Evolutionary conservation across 2,797 vertebrate species (phyloP).

Genomic region (Tenualosa ilisha): DNA sequence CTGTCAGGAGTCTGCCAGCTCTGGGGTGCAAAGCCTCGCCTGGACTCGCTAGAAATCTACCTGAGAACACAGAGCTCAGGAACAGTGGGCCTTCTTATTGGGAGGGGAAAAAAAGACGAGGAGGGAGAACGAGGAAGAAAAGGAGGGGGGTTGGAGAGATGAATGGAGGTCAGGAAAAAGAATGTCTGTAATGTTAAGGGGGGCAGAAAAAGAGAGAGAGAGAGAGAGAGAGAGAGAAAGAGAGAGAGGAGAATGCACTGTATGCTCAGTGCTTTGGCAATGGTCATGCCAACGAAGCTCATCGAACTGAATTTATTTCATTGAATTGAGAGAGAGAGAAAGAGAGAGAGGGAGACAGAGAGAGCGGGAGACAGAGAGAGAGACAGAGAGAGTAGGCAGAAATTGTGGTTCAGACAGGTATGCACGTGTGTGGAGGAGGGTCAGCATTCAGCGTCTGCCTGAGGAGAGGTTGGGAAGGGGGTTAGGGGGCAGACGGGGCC

Average conservation of each 20-base stretch:
- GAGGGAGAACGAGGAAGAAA: constrained; percentile 34
- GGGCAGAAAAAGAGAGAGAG: not conserved
- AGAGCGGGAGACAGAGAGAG: constrained; percentile 34
- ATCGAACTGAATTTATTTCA: not conserved
- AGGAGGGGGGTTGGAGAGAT: constrained; percentile 48
- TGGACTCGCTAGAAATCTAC: constrained; percentile 48
- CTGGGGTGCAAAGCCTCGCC: constrained; percentile 60
- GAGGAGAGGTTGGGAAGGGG: constrained; percentile 31
- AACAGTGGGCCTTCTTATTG: constrained; percentile 68
- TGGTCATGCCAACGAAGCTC: not conserved
- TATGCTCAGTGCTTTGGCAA: not conserved
- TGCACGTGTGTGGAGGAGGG: constrained; percentile 48
- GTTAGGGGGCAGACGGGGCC: not conserved
- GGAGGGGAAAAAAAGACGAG: constrained; percentile 52
- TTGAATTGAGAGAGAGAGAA: not conserved
- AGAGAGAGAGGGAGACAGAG: constrained; percentile 39
- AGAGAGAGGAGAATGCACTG: not conserved
- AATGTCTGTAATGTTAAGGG: constrained; percentile 68
- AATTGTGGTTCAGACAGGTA: constrained; percentile 57
- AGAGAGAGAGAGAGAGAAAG: not conserved
- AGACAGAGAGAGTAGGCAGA: not conserved
- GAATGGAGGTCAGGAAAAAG: constrained; percentile 70
- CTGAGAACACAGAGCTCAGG: constrained; percentile 54
- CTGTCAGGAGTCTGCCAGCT: constrained; percentile 2
- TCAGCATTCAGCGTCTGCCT: constrained; percentile 38